phyloP scores from a whole-genome alignment of 2,113 vertebrate species.

The Trochalopteron elliotii region DNA sequence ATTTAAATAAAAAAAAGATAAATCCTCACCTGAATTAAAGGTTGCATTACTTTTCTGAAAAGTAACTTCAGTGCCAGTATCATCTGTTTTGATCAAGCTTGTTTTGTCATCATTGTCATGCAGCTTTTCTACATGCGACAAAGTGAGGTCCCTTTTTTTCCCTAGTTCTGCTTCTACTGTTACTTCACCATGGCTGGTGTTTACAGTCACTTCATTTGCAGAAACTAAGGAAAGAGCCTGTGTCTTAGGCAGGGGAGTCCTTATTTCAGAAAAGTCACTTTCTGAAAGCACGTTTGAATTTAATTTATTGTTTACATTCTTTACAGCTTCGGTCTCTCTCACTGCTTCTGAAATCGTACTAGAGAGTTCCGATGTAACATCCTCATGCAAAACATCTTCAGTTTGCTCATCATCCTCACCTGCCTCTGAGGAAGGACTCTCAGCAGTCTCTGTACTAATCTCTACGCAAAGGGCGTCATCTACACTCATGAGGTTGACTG shows the following conservation, averaged over 20 bases:
- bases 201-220: background rate
- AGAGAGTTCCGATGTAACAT: background rate
- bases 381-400: background rate
- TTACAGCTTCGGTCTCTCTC: background rate
- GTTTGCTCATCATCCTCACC: background rate
- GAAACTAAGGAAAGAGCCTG: background rate
- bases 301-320: background rate
- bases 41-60: background rate
- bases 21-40: slow-evolving; percentile 62
- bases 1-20: background rate
- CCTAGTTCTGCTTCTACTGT: background rate
- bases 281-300: background rate
- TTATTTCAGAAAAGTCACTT: background rate
- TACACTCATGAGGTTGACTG: background rate
- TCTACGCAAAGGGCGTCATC: background rate
- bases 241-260: background rate
- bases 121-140: background rate
- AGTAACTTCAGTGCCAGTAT: background rate
- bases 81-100: background rate
- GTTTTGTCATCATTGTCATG: background rate
- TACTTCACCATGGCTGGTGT: background rate
- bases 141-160: background rate
- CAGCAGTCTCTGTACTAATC: background rate
- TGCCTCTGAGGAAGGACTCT: background rate
- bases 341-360: background rate